Conservation (phyloP, 1,140 invertebrate genomes). For the Stenopsyche tienmushanensis region DNA sequence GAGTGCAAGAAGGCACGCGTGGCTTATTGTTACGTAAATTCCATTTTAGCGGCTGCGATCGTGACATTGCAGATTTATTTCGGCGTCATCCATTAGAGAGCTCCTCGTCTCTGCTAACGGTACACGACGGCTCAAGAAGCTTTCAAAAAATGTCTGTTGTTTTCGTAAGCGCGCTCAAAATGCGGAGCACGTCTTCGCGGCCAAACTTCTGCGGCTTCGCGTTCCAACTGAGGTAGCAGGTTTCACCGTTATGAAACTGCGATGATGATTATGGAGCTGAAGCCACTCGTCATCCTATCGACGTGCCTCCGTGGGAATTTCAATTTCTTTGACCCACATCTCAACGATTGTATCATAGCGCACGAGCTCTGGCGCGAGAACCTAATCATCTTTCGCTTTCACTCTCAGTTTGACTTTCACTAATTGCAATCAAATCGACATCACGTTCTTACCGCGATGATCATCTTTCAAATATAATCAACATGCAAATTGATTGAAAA, state of each 20-base stretch:
- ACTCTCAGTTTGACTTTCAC: too few species aligned
- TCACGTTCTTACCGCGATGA: too few species aligned
- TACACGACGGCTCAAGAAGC: background rate
- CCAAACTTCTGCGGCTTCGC: background rate
- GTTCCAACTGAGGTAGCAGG: background rate
- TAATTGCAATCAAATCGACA: too few species aligned
- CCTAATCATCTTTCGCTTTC: too few species aligned
- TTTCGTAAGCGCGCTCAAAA: background rate
- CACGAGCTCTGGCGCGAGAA: too few species aligned
- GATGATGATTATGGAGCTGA: slow-evolving; percentile 9
- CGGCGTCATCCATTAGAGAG: background rate
- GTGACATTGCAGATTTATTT: slow-evolving; percentile 3
- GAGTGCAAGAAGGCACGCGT: too few species aligned
- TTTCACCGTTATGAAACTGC: slow-evolving; percentile 19
- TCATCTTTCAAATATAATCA: too few species aligned
- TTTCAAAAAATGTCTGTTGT: background rate
- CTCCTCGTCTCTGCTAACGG: background rate
- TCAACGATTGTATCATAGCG: too few species aligned
- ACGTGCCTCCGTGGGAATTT: background rate
- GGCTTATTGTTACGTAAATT: too few species aligned
- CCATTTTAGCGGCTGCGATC: too few species aligned
- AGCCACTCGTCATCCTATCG: background rate
- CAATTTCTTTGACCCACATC: slow-evolving; percentile 13
- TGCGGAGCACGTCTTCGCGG: slow-evolving; percentile 3
- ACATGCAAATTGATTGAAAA: too few species aligned